These are phyloP conservation scores for Acanthoscelides obtectus DNA, from an alignment of 2,888 invertebrate genomes.

Conservation along the genomic window DNA sequence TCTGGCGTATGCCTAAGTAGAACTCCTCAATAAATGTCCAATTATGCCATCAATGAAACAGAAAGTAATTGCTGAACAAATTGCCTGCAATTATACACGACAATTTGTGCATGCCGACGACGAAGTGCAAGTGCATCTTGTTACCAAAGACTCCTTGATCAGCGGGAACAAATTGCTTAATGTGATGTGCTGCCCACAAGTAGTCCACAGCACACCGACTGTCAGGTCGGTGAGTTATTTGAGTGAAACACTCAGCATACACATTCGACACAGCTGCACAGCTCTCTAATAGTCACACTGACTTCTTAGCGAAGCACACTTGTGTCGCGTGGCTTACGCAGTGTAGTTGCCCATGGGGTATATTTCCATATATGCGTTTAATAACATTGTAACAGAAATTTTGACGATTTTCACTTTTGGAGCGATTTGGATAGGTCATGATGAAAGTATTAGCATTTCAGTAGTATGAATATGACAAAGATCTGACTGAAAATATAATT, in stretches of 20 bases:
- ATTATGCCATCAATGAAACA: not conserved
- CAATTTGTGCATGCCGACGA: not conserved
- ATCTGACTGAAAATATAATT: too few relatives aligned
- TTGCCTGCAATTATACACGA: not conserved
- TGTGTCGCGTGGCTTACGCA: too few relatives aligned
- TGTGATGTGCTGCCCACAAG: conserved; percentile 2
- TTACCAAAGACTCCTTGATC: conserved; percentile 1
- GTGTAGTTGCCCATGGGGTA: too few relatives aligned
- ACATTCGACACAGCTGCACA: too few relatives aligned
- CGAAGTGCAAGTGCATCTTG: not conserved
- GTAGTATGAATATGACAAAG: too few relatives aligned
- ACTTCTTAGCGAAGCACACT: too few relatives aligned
- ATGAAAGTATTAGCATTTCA: too few relatives aligned
- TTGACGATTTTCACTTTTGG: too few relatives aligned
- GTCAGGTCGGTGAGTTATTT: conserved; percentile 1
- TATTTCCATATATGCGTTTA: too few relatives aligned
- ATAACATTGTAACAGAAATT: too few relatives aligned
- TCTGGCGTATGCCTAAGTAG: not conserved
- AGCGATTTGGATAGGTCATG: too few relatives aligned
- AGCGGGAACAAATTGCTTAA: conserved; percentile 13
- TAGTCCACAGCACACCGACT: not conserved
- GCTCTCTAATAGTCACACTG: too few relatives aligned
- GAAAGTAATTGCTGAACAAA: not conserved
- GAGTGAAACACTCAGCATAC: conserved; percentile 1
- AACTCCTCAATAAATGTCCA: not conserved